Percentiles rank a stretch among this genome's conserved stretches.
Conservation (phyloP, 2,888 invertebrate species). For the Eristalis pertinax region DNA sequence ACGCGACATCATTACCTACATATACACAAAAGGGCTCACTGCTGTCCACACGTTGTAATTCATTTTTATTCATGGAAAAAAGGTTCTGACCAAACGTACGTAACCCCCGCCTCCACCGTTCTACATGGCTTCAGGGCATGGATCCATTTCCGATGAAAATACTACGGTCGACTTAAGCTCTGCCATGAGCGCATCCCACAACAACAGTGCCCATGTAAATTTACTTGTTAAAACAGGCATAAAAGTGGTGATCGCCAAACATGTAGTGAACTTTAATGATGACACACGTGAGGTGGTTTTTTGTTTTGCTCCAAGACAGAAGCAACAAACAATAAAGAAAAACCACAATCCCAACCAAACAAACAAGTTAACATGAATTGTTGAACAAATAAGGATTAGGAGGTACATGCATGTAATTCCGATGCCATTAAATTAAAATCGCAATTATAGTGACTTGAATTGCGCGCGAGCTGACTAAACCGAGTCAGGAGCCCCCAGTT, state of each 20-base stretch:
- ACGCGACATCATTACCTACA: conserved; percentile 44
- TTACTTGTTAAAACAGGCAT: conserved; percentile 38
- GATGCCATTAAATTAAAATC: conserved; percentile 33
- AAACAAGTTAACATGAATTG: conserved; percentile 69
- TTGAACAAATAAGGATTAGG: conserved; percentile 71
- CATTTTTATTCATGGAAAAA: conserved; percentile 53
- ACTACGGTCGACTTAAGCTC: conserved; percentile 26
- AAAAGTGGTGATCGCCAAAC: conserved; percentile 55
- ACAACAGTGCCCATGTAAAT: conserved; percentile 44
- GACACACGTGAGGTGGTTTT: conserved; percentile 58
- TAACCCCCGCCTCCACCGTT: background rate
- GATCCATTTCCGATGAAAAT: conserved; percentile 24
- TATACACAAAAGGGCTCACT: background rate
- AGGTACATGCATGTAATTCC: conserved; percentile 40
- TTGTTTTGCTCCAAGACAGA: conserved; percentile 8
- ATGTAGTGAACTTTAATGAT: conserved; percentile 61
- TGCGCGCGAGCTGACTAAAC: background rate
- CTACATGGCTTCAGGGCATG: background rate
- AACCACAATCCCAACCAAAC: conserved; percentile 14
- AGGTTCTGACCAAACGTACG: conserved; percentile 20
- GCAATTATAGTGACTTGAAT: conserved; percentile 49
- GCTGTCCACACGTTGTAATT: conserved; percentile 27
- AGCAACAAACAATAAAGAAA: background rate
- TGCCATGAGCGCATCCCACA: background rate
- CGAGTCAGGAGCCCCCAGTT: conserved; percentile 2